These are phyloP conservation scores for Cistogaster globosa DNA, from an alignment of 2,888 invertebrate species.

Conservation along the genomic window DNA sequence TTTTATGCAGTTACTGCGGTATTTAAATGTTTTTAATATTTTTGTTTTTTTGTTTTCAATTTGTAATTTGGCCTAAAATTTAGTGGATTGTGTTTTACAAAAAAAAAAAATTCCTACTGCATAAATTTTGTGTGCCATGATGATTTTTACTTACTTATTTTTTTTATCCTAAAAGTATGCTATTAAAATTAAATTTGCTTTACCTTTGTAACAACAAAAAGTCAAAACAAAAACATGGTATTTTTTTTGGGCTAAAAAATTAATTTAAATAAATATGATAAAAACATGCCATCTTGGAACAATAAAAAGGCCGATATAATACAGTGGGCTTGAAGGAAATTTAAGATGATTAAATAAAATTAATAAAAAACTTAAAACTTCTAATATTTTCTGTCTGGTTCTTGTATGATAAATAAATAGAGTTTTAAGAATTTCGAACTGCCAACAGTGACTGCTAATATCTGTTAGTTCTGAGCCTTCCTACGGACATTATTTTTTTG, in stretches of 20 bases:
- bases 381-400: too few relatives aligned
- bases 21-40: slow-evolving; percentile 8
- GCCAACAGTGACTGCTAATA: too few relatives aligned
- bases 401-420: too few relatives aligned
- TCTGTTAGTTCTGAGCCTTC: too few relatives aligned
- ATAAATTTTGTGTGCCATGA: slow-evolving; percentile 3
- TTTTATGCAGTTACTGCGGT: slow-evolving; percentile 3
- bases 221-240: neutral
- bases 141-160: neutral
- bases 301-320: neutral
- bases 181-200: slow-evolving; percentile 1
- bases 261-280: slow-evolving; percentile 43
- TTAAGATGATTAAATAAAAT: too few relatives aligned
- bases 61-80: slow-evolving; percentile 10
- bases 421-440: too few relatives aligned
- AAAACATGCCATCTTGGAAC: slow-evolving; percentile 34
- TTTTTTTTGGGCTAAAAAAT: slow-evolving; percentile 15
- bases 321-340: neutral
- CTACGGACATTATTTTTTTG: too few relatives aligned
- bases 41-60: neutral
- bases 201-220: neutral
- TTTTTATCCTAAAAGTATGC: slow-evolving; percentile 15
- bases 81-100: neutral
- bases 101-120: slow-evolving; percentile 20
- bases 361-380: neutral